Base-by-base conservation (phyloP, 2,113 vertebrate species). In the Anseranas semipalmata region DNA sequence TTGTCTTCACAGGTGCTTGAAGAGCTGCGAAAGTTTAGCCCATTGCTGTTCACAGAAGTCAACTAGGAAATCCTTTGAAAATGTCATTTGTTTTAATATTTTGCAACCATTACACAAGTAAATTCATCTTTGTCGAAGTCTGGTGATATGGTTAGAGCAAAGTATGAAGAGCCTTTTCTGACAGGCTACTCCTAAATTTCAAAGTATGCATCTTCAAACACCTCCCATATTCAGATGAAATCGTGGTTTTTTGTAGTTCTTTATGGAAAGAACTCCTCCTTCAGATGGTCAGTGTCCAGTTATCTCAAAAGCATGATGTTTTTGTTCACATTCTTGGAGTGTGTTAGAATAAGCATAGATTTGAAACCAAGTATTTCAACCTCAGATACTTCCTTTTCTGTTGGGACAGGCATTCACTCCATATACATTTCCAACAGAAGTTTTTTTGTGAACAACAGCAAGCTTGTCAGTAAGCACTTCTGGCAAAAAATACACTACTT, bases 1-100 rank as follows among this genome's bases (percentile, higher is more conserved):
- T 95, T 55, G 96, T 93, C 87, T 92, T 97, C 75, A 90, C 66
- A 63, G 94, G 90, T 74, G 88, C 7, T 90, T 87, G 68, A 95
- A 96, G 17, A 66, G 39, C 35, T 80, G 91, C 87, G 95, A 15
- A 87, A 66, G 18, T 46, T 93, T 20, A 95, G 37, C 27, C 94
- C 85, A 12, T 84, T 89, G 77, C 91, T 84, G 9, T 75, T 95
- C 18, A 86, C 52, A 32, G 95, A 90, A 30, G 91, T n/a, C 65
- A 97, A 66, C 3, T 77, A 94, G 58, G 46, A 89, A 52, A 37
- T 17, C 27, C 10, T 77, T 77, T 78, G 45, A 55, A 84, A 50
- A 33, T 12, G 33, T n/a, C 30, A 32, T 30, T 30, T 48, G 4
- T 5, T 63, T n/a, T 56, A 59, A 28, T 59, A 50, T 41, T 75